Evolutionary conservation across 2,797 vertebrate genomes (phyloP).

Genomic region (Chelmon rostratus): DNA sequence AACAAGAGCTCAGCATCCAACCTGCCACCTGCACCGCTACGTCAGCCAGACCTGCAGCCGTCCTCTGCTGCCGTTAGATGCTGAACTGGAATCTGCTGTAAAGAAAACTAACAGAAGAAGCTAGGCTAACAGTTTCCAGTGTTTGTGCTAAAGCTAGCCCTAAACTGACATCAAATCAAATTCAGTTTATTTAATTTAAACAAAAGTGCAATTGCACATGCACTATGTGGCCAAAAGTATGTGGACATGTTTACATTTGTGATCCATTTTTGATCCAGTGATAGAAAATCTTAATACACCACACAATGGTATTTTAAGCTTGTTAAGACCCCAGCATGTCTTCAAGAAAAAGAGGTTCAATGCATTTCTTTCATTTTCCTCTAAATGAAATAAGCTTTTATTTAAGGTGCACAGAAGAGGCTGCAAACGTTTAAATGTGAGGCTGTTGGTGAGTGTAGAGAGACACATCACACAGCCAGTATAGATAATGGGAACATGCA

Average conservation of each 20-base stretch:
- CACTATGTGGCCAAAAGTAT: neutral
- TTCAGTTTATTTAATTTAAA: neutral
- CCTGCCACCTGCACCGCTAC: neutral
- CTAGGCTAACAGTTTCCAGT: neutral
- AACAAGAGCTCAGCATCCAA: neutral
- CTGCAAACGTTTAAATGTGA: too few species aligned
- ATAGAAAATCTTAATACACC: neutral
- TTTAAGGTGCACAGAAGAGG: too few species aligned
- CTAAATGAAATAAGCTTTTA: too few species aligned
- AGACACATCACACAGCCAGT: too few species aligned
- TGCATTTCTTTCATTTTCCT: too few species aligned
- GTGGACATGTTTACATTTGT: neutral
- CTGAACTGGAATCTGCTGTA: neutral
- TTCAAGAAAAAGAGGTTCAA: neutral
- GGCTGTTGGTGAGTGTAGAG: too few species aligned
- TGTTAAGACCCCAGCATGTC: neutral
- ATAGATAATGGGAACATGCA: too few species aligned
- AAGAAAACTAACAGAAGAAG: neutral
- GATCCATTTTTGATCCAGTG: neutral
- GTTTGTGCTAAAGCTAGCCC: neutral
- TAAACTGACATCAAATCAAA: neutral
- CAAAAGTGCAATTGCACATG: neutral
- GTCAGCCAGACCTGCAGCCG: neutral
- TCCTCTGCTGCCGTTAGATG: neutral
- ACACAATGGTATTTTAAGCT: neutral